These are phyloP conservation scores for Bhutanitis thaidina DNA, from an alignment of 2,888 invertebrate genomes.

Conservation along the genomic window DNA sequence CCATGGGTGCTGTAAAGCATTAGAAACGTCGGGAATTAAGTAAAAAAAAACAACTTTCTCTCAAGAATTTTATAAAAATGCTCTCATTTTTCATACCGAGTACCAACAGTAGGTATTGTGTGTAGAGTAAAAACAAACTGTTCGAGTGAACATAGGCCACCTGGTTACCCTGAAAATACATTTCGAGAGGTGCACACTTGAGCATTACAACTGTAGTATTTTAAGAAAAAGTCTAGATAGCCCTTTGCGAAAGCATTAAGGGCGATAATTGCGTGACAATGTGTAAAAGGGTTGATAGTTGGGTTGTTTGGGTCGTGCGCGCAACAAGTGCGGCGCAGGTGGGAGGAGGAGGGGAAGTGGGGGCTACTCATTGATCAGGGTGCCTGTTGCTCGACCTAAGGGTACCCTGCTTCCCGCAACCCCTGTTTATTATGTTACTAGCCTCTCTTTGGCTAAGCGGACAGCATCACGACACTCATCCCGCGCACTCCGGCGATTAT, in stretches of 20 bases:
- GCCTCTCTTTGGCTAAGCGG: background rate
- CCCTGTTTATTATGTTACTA: slow-evolving; percentile 17
- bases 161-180: background rate
- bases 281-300: slow-evolving; percentile 10
- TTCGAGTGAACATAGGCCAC: too few species aligned
- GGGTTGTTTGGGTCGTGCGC: slow-evolving; percentile 41
- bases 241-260: slow-evolving; percentile 13
- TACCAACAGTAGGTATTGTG: too few species aligned
- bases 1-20: too few species aligned
- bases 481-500: background rate
- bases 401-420: slow-evolving; percentile 25
- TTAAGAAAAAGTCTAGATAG: background rate
- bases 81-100: too few species aligned
- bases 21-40: too few species aligned
- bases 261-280: background rate
- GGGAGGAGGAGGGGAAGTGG: slow-evolving; percentile 33
- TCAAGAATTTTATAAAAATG: too few species aligned
- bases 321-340: slow-evolving; percentile 75
- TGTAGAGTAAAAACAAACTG: too few species aligned
- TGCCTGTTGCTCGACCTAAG: slow-evolving; percentile 62
- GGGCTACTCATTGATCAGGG: slow-evolving; percentile 66
- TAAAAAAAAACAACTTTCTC: too few species aligned
- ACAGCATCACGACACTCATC: background rate
- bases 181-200: background rate
- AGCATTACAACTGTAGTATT: background rate